Base-by-base conservation (phyloP, 2,888 invertebrate species). In the Conchocele bisecta region DNA sequence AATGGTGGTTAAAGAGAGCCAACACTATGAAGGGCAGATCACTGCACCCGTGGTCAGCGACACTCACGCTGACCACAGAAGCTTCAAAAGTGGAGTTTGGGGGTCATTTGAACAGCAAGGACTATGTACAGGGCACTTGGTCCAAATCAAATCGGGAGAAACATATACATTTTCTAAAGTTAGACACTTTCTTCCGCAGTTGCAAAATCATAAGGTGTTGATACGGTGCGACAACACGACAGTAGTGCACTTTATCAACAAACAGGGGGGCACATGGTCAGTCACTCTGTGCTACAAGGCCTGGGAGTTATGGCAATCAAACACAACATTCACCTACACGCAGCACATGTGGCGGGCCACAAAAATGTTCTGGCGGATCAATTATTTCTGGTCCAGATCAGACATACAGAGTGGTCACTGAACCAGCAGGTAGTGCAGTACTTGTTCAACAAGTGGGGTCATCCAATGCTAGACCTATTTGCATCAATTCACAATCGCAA, bases 401-500 rank as follows among this genome's bases (percentile, higher is more conserved):
- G 41, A 28, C 24, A 44, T 9, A 54, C 65, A 33, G 56, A 65
- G 44, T 70, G 54, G 53, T 61, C 50, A 9, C 37, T 66, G 24
- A 51, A 61, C 24, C 28, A 42, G 13, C n/a, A n/a, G 1, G 26
- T 75, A 17, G 51, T 69, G 11, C 29, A 58, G 5, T 26, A 33
- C 7, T 13, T 66, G 26, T 64, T 58, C 37, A 24, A 42, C 0
- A 1, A 17, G 0, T 44, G 44, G 41, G 39, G 28, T 0, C n/a
- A 2, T n/a, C 61, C 69, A n/a, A 0, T 54, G 35, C 59, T 71
- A 28, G 67, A 67, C 50, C 59, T 72, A 9, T 68, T 68, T 65
- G 72, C 71, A 9, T 51, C 60, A 29, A 11, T 3, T 6, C 22
- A 29, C 28, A 72, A 71, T 33, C 41, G 46, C 22, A 58, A 72